Conservation (phyloP, 53 echinoderm and acorn worm species). For the Paracentrotus lividus region DNA sequence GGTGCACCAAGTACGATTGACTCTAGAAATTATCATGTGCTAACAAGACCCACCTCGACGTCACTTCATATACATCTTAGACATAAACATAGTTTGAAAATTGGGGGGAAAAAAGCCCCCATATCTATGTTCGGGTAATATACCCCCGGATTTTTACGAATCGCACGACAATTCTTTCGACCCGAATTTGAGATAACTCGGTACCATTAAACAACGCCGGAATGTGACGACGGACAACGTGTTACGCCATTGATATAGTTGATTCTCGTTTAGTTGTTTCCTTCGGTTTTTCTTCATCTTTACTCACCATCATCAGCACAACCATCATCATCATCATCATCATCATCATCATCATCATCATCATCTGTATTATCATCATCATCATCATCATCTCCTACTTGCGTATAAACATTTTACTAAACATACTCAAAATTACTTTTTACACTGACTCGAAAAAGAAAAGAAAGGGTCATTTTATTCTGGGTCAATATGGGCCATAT, state of each 20-base stretch:
- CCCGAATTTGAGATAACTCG: background rate
- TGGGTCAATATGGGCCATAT: too few relatives aligned
- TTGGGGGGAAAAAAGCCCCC: background rate
- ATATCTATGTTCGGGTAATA: too few relatives aligned
- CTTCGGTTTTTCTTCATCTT: background rate
- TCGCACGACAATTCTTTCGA: background rate
- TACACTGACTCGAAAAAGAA: too few relatives aligned
- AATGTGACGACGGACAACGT: background rate
- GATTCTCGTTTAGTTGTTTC: background rate
- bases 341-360: too few relatives aligned
- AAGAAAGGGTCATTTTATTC: too few relatives aligned
- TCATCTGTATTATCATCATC: too few relatives aligned
- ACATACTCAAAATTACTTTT: too few relatives aligned
- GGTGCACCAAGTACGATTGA: background rate
- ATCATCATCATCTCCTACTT: too few relatives aligned
- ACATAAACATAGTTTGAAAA: background rate
- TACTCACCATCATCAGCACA: too few relatives aligned
- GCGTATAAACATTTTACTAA: too few relatives aligned
- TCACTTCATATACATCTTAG: background rate
- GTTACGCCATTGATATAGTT: background rate
- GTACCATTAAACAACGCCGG: background rate
- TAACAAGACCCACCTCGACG: constrained; percentile 49
- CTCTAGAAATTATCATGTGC: background rate
- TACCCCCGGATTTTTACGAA: background rate
- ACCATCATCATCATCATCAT: too few relatives aligned